Evolutionary conservation across 2,888 invertebrate species (phyloP), one percentile per base, ranked within the genome.

Genomic region (Acanthoscelides obtectus): DNA sequence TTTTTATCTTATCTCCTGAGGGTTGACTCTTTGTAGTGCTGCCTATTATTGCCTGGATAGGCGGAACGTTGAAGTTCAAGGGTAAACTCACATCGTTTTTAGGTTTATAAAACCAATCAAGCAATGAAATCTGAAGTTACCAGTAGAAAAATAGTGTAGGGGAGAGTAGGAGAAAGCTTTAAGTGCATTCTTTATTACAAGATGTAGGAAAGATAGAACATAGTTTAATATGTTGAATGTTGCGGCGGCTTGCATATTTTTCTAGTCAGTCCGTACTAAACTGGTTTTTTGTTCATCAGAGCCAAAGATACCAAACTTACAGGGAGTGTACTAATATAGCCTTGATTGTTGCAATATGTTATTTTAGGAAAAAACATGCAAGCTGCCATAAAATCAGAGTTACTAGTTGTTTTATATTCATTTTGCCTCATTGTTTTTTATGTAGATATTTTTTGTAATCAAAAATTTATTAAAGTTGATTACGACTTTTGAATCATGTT

Each of bases 391-490:
- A 20, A 20, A 66, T 70, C 65, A 70, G 67, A 74, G 73, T 69
- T 72, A 73, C 75, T 71, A 66, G 72, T 75, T 74, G 75, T 77
- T 77, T 80, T 78, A 73, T 78, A 78, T 77, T 75, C 72, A 76
- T 77, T 78, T 77, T 75, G 77, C 75, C 74, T 73, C 72, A 74
- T 74, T 78, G 75, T 82, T 82, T 81, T 81, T 78, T 81, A 81
- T 80, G 71, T 74, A 70, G 63, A 72, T 65, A 71, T 78, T 80
- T 81, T 81, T 81, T 82, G 81, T 82, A 81, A 82, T 81, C 80
- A 79, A 75, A 69, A 77, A 76, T 81, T 81, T 82, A 81, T 79
- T 80, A 78, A 79, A 77, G 74, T 76, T 79, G 79, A 79, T 80
- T 79, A 78, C 80, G 76, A 73, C 45, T 71, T 69, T 66, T 66